phyloP scores from a whole-genome alignment of 2,888 invertebrate species.

The Boloria selene region DNA sequence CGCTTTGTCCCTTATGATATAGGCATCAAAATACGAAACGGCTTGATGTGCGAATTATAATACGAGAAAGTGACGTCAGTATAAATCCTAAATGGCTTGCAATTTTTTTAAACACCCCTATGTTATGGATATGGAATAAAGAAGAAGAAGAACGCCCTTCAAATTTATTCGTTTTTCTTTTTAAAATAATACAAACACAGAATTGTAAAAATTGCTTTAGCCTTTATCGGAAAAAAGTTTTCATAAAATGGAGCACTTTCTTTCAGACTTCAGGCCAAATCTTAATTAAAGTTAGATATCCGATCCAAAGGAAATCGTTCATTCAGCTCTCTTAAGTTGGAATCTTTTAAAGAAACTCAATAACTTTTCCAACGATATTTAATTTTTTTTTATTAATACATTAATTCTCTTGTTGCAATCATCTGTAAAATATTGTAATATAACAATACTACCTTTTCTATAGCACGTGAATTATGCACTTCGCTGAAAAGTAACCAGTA shows the following conservation, averaged over 20 bases:
- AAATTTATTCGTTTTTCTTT: neutral
- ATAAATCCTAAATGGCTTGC: too few species aligned
- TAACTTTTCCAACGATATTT: conserved; percentile 11
- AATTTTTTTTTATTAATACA: neutral
- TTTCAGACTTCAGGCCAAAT: conserved; percentile 21
- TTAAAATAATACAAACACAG: conserved; percentile 11
- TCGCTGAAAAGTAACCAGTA: too few species aligned
- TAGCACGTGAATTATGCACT: too few species aligned
- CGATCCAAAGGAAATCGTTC: conserved; percentile 26
- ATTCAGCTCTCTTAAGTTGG: conserved; percentile 18
- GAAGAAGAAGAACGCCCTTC: too few species aligned
- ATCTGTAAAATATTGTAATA: too few species aligned
- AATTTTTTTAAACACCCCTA: too few species aligned
- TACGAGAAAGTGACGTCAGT: too few species aligned
- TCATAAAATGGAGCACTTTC: conserved; percentile 13
- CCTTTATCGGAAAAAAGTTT: conserved; percentile 14
- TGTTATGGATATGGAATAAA: too few species aligned
- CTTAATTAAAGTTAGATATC: conserved; percentile 29
- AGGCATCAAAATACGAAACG: too few species aligned
- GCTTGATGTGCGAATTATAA: too few species aligned
- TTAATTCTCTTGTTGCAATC: neutral
- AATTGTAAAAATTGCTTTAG: conserved; percentile 12
- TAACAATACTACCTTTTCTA: too few species aligned
- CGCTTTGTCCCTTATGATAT: too few species aligned
- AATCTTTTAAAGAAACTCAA: conserved; percentile 27